phyloP scores from a whole-genome alignment of 2,797 vertebrate genomes.

The Nasua narica region DNA sequence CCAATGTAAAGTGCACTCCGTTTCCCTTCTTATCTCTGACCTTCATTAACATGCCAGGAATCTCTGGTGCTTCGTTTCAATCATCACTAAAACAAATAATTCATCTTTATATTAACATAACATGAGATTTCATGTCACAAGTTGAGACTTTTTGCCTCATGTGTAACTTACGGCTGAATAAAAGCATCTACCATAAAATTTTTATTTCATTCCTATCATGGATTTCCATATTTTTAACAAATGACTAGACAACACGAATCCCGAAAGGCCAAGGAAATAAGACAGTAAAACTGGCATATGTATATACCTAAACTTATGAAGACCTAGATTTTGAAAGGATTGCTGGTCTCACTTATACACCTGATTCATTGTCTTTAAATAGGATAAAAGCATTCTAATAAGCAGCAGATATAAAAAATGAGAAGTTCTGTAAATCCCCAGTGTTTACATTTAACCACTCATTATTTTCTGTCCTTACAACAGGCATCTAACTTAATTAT shows the following conservation, averaged over 20 bases:
- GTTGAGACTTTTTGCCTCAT: background rate
- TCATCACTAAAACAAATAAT: background rate
- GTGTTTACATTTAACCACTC: background rate
- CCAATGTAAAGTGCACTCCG: background rate
- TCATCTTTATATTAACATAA: background rate
- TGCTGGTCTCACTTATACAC: background rate
- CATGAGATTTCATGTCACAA: background rate
- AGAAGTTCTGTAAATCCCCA: background rate
- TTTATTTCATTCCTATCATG: background rate
- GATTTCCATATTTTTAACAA: background rate
- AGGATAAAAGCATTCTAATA: background rate
- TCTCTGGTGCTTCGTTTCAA: background rate
- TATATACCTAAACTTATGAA: background rate
- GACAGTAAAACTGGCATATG: background rate
- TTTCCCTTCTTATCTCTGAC: background rate
- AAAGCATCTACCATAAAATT: background rate
- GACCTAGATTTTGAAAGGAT: background rate
- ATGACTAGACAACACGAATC: background rate
- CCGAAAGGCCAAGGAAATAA: background rate
- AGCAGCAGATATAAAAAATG: background rate
- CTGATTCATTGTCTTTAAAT: slow-evolving; percentile 5
- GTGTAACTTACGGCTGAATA: background rate
- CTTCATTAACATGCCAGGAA: background rate
- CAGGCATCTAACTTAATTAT: background rate
- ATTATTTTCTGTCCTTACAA: background rate